Conservation (phyloP, 1,140 invertebrate species). For the Drosophila ercepeae region DNA sequence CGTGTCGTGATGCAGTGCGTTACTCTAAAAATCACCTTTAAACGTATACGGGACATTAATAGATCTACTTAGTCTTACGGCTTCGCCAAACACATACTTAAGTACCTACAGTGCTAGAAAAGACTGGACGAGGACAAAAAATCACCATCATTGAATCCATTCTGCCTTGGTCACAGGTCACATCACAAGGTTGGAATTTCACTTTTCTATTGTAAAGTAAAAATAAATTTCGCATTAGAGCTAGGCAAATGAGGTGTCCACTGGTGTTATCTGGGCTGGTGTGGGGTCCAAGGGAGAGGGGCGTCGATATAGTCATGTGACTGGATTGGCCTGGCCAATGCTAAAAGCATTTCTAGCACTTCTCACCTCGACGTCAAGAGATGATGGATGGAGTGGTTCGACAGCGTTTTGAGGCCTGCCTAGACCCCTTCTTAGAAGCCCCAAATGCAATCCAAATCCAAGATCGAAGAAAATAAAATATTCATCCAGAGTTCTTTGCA, state of each 20-base stretch:
- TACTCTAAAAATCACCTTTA: conserved; percentile 34
- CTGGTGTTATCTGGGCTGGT: conserved; percentile 28
- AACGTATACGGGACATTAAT: conserved; percentile 11
- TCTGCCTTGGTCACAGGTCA: conserved; percentile 53
- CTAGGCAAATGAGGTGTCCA: conserved; percentile 43
- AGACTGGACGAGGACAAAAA: conserved; percentile 64
- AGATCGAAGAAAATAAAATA: neutral
- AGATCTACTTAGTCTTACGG: conserved; percentile 42
- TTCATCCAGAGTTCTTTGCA: neutral
- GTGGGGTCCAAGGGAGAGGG: neutral
- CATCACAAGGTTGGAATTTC: conserved; percentile 64
- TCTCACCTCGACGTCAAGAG: conserved; percentile 40
- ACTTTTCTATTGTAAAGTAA: conserved; percentile 57
- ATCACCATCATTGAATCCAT: conserved; percentile 20
- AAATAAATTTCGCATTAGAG: conserved; percentile 69
- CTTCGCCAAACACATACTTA: conserved; percentile 6
- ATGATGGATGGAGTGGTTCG: conserved; percentile 6
- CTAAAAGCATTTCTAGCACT: conserved; percentile 66
- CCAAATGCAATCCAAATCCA: neutral
- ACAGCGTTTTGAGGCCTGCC: neutral
- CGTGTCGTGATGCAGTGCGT: conserved; percentile 64
- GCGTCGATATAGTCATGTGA: conserved; percentile 12
- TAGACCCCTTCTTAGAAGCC: neutral
- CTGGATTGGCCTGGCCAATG: conserved; percentile 9
- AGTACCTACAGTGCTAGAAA: conserved; percentile 67